Percentiles rank a stretch among this genome's conserved stretches.
Evolutionary conservation across 1,140 invertebrate species (phyloP).

Genomic region (Sycobia sp.): DNA sequence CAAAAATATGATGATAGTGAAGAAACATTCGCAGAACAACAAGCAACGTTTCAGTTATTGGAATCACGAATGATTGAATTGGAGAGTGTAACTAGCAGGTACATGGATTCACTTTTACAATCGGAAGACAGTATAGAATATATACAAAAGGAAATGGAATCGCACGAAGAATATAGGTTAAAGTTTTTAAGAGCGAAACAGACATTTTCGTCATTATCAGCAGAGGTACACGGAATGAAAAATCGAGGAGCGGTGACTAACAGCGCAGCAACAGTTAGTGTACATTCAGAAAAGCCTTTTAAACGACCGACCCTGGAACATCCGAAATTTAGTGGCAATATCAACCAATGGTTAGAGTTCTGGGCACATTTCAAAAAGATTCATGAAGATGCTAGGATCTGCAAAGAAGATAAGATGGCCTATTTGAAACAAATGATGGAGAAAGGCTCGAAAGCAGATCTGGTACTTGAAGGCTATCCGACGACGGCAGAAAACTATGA

Average conservation of each 20-base stretch:
- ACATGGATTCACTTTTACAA: no score
- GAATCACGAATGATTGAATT: no score
- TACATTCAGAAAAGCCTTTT: constrained; percentile 22
- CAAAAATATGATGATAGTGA: no score
- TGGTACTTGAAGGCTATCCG: constrained; percentile 35
- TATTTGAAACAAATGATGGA: constrained; percentile 38
- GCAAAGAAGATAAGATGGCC: constrained; percentile 43
- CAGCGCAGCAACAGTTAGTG: no score
- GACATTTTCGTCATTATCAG: no score
- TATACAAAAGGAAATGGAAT: no score
- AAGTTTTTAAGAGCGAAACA: constrained; percentile 6
- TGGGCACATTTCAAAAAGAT: constrained; percentile 51
- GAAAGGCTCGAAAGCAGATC: constrained; percentile 28
- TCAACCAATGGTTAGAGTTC: constrained; percentile 47
- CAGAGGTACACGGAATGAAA: neutral
- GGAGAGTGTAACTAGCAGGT: no score
- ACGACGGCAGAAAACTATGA: constrained; percentile 13
- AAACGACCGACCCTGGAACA: constrained; percentile 47
- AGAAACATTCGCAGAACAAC: no score
- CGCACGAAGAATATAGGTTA: no score
- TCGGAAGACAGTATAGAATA: neutral
- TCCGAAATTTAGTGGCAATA: constrained; percentile 45
- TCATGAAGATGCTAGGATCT: constrained; percentile 43
- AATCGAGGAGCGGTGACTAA: no score
- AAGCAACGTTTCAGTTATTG: no score